A percentile compares a stretch with the other conserved stretches of the same genome.
Evolutionary conservation across 2,113 vertebrate species (phyloP).

Genomic region (Sula dactylatra): DNA sequence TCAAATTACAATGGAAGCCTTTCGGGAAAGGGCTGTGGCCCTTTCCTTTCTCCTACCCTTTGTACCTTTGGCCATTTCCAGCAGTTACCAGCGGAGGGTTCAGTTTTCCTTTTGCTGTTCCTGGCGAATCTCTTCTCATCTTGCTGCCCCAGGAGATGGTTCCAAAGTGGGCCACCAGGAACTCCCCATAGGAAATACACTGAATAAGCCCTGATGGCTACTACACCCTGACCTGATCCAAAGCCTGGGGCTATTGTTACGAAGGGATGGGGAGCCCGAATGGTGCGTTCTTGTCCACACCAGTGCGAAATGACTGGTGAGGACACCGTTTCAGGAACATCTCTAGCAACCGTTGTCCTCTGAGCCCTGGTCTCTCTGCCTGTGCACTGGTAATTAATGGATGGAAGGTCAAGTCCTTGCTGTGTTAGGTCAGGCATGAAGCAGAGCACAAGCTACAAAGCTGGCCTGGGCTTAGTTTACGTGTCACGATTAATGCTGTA

Average conservation of each 20-base stretch:
- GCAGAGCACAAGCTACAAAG: background rate
- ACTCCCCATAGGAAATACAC: accelerated
- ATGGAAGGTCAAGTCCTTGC: background rate
- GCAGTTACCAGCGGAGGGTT: background rate
- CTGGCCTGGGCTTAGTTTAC: background rate
- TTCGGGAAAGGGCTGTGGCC: background rate
- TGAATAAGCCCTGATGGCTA: background rate
- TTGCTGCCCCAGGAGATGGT: background rate
- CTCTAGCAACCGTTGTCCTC: background rate
- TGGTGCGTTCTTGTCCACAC: accelerated
- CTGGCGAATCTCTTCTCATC: background rate
- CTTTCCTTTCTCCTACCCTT: background rate
- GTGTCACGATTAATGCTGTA: accelerated
- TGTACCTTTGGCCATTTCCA: background rate
- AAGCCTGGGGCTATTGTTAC: accelerated
- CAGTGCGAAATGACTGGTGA: accelerated
- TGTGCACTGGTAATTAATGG: accelerated
- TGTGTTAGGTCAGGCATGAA: background rate
- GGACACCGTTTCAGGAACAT: accelerated
- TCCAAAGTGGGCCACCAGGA: background rate
- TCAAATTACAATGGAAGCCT: background rate
- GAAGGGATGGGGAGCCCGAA: background rate
- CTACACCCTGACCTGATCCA: accelerated
- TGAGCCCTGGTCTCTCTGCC: background rate
- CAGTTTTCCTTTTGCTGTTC: background rate